A percentile compares a stretch with the other conserved stretches of the same genome.
Conservation (phyloP, 2,113 vertebrate genomes). For the Prietella phreatophila region DNA sequence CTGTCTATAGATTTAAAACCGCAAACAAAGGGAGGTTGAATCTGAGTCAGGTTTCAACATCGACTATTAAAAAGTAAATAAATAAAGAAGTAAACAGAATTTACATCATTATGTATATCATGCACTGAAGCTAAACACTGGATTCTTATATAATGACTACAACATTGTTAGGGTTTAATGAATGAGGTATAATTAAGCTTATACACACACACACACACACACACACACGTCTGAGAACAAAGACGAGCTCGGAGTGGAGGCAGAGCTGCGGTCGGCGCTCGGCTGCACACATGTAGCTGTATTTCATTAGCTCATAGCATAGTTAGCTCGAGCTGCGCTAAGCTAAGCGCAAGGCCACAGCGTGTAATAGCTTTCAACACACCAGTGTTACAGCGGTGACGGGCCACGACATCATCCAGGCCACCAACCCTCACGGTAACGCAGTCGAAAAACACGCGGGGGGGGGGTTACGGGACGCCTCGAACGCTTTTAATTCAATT, state of each 20-base stretch:
- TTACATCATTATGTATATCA: neutral
- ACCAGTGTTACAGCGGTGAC: slow-evolving; percentile 65
- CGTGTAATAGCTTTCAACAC: slow-evolving; percentile 76
- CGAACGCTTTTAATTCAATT: slow-evolving; percentile 40
- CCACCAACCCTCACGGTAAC: slow-evolving; percentile 37
- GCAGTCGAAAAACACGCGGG: neutral
- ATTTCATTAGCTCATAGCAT: slow-evolving; percentile 42
- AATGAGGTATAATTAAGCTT: neutral
- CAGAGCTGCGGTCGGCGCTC: slow-evolving; percentile 1
- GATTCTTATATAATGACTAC: neutral
- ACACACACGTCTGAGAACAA: neutral
- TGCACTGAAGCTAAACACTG: too few species aligned
- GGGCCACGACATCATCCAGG: slow-evolving; percentile 61
- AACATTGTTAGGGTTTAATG: neutral
- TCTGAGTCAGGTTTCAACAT: neutral
- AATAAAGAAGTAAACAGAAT: neutral
- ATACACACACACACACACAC: neutral
- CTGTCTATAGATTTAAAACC: neutral
- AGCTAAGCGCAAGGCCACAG: slow-evolving; percentile 64
- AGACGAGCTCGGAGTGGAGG: neutral
- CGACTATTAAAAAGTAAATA: too few species aligned
- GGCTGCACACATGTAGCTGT: slow-evolving; percentile 31
- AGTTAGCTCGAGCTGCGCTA: slow-evolving; percentile 54
- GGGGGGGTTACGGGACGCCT: neutral
- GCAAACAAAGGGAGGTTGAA: neutral